These are phyloP conservation scores for Lagopus leucura DNA, from an alignment of 2,113 vertebrate species.

Conservation along the genomic window DNA sequence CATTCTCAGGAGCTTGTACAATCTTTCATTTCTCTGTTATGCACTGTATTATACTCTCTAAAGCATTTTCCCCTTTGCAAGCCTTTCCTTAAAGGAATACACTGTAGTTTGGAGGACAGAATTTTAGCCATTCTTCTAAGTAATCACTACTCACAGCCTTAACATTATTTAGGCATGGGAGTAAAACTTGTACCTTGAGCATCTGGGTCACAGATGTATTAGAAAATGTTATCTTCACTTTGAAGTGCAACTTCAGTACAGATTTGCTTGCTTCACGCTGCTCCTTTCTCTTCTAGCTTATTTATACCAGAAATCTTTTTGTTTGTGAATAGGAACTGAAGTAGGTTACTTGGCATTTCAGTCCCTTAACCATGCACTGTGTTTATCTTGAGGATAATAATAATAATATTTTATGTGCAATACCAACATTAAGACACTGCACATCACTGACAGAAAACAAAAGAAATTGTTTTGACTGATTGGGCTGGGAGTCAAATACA, in stretches of 20 bases:
- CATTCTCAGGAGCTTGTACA: background rate
- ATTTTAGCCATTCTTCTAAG: background rate
- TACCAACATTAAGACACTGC: background rate
- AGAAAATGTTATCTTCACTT: conserved; percentile 17
- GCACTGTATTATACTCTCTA: background rate
- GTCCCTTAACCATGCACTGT: background rate
- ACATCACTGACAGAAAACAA: background rate
- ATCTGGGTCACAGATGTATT: conserved; percentile 11
- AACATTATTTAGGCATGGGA: background rate
- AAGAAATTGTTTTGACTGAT: background rate
- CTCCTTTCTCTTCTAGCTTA: background rate
- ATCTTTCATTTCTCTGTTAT: background rate
- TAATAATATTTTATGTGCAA: background rate
- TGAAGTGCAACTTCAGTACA: conserved; percentile 8
- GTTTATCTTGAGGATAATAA: background rate
- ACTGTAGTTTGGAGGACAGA: background rate
- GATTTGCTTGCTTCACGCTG: background rate
- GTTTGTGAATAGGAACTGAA: background rate
- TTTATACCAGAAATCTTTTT: background rate
- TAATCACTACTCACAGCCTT: background rate
- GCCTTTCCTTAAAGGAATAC: background rate
- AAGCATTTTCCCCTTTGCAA: background rate
- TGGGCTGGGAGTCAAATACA: background rate
- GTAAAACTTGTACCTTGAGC: background rate
- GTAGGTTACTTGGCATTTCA: background rate